Conservation (phyloP, 1,140 invertebrate species). For the Hyphantria cunea region DNA sequence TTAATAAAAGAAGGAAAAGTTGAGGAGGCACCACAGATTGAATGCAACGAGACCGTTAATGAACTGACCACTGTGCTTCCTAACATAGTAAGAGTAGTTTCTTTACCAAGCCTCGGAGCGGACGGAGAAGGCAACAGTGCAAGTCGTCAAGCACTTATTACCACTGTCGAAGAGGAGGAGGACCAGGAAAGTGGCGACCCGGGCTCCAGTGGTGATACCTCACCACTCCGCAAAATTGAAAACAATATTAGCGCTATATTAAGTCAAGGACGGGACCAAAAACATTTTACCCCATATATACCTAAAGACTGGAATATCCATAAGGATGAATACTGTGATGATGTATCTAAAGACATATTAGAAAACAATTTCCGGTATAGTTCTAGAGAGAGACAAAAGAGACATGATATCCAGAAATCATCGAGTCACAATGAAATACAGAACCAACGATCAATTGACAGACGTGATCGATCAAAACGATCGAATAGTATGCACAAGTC, state of each 20-base stretch:
- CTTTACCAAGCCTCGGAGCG: conserved; percentile 83
- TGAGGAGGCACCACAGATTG: conserved; percentile 68
- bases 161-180: conserved; percentile 85
- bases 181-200: conserved; percentile 81
- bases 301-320: conserved; percentile 82
- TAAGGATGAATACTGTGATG: conserved; percentile 82
- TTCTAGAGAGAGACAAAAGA: conserved; percentile 79
- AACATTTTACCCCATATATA: conserved; percentile 78
- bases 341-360: conserved; percentile 77
- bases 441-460: conserved; percentile 80
- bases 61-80: conserved; percentile 82
- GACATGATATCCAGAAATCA: conserved; percentile 82
- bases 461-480: conserved; percentile 79
- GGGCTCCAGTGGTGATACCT: conserved; percentile 81
- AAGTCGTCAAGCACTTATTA: conserved; percentile 73
- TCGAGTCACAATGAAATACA: conserved; percentile 83
- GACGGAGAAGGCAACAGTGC: conserved; percentile 76
- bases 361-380: conserved; percentile 78
- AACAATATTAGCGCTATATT: conserved; percentile 85
- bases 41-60: conserved; percentile 79
- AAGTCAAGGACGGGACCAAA: conserved; percentile 80
- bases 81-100: conserved; percentile 85
- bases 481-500: conserved; percentile 86
- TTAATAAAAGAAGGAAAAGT: conserved; percentile 86
- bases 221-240: conserved; percentile 85